Evolutionary conservation across 2,888 invertebrate genomes (phyloP).

Genomic region (Amiota communis): DNA sequence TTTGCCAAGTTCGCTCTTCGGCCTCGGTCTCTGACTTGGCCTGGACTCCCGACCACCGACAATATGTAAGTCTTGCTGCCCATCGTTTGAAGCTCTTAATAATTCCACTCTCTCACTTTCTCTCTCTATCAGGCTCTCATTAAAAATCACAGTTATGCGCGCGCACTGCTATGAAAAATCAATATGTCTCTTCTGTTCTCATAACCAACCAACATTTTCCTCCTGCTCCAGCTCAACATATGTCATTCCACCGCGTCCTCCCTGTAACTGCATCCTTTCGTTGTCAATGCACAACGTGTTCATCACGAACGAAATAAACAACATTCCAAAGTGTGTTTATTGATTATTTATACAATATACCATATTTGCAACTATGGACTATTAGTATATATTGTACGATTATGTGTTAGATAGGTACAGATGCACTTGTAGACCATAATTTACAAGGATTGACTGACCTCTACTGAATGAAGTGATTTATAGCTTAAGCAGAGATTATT

Average conservation of each 20-base stretch:
- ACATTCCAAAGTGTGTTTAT: slow-evolving; percentile 16
- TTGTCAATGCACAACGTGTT: slow-evolving; percentile 17
- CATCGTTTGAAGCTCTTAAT: not conserved
- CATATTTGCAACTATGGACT: no score
- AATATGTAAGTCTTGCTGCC: slow-evolving; percentile 50
- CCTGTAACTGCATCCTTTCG: not conserved
- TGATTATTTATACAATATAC: slow-evolving; percentile 17
- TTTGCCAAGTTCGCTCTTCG: not conserved
- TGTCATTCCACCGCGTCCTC: not conserved
- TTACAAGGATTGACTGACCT: no score
- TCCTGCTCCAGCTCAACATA: not conserved
- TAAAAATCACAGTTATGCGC: slow-evolving; percentile 65
- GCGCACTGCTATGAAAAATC: slow-evolving; percentile 65
- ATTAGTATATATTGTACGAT: no score
- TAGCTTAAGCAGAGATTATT: no score
- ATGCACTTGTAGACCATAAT: no score
- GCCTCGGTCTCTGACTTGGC: slow-evolving; percentile 37
- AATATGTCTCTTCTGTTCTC: slow-evolving; percentile 50
- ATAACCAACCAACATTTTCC: slow-evolving; percentile 47
- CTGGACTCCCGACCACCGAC: slow-evolving; percentile 62
- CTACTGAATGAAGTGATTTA: no score
- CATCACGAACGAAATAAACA: slow-evolving; percentile 14
- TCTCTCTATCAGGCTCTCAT: slow-evolving; percentile 44
- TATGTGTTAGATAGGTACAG: no score
- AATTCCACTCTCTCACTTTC: slow-evolving; percentile 24